These are phyloP conservation scores for Frankliniella fusca DNA, from an alignment of 2,888 invertebrate species.

Conservation along the genomic window DNA sequence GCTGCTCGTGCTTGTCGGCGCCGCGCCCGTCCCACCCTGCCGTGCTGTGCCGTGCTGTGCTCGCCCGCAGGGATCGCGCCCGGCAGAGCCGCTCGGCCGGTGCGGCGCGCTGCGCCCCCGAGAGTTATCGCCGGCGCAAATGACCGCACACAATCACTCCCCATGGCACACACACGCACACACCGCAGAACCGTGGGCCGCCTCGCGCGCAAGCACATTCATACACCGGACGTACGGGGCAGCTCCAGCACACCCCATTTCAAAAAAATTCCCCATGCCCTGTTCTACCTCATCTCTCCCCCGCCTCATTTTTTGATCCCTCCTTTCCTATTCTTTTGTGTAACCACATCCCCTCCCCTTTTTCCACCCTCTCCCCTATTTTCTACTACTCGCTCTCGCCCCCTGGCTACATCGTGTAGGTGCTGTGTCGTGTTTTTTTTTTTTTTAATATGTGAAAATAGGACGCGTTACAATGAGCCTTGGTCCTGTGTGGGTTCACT, in stretches of 20 bases:
- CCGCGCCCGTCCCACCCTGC: no score
- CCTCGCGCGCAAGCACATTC: neutral
- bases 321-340: no score
- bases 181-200: neutral
- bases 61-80: no score
- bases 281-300: no score
- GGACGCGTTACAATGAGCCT: neutral
- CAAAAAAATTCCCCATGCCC: no score
- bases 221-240: neutral
- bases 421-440: neutral
- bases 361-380: no score
- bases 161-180: neutral
- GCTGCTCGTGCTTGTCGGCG: no score
- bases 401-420: no score
- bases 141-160: constrained; percentile 6
- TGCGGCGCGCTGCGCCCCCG: neutral
- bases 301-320: no score
- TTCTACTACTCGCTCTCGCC: neutral
- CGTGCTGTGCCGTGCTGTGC: no score
- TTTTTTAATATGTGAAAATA: neutral
- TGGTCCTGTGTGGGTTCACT: neutral
- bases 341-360: no score
- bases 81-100: neutral
- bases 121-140: constrained; percentile 19
- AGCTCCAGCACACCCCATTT: neutral